Conservation (phyloP, 1,140 invertebrate genomes). For the Dolichoris vasculosae region DNA sequence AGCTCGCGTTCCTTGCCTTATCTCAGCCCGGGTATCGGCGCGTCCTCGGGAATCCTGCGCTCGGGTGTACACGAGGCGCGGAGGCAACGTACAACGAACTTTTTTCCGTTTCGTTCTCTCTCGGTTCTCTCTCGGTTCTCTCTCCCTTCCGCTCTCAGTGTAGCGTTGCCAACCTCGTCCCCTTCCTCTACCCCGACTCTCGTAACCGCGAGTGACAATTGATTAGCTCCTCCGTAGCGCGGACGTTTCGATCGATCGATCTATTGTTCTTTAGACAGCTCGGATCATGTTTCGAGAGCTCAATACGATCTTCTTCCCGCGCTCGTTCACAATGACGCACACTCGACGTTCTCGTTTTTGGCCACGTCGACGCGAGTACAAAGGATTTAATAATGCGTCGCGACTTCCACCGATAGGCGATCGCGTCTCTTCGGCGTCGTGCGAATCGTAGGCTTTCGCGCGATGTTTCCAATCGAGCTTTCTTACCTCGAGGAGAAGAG, state of each 20-base stretch:
- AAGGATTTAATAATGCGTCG: not conserved
- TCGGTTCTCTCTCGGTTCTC: not conserved
- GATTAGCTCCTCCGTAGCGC: constrained; percentile 31
- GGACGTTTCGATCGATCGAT: constrained; percentile 38
- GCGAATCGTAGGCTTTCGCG: too few relatives aligned
- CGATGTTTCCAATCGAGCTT: too few relatives aligned
- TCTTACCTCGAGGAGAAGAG: not conserved
- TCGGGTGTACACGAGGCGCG: too few relatives aligned
- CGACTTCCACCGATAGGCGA: not conserved
- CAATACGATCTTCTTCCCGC: not conserved
- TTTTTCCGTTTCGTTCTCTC: not conserved
- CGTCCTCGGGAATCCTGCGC: not conserved
- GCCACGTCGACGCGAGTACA: not conserved
- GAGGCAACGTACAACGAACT: not conserved
- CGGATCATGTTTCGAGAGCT: constrained; percentile 2
- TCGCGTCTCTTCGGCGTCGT: not conserved
- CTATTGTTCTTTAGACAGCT: constrained; percentile 36
- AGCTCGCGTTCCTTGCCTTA: not conserved
- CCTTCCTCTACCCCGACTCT: too few relatives aligned
- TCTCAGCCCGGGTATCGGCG: not conserved
- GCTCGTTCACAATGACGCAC: not conserved
- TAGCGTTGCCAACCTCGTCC: not conserved
- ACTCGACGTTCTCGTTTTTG: not conserved
- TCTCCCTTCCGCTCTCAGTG: not conserved
- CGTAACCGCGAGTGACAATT: constrained; percentile 34